These are phyloP conservation scores for Chiridota heheva DNA, from an alignment of 35 echinoderm and acorn worm genomes.

Conservation along the genomic window DNA sequence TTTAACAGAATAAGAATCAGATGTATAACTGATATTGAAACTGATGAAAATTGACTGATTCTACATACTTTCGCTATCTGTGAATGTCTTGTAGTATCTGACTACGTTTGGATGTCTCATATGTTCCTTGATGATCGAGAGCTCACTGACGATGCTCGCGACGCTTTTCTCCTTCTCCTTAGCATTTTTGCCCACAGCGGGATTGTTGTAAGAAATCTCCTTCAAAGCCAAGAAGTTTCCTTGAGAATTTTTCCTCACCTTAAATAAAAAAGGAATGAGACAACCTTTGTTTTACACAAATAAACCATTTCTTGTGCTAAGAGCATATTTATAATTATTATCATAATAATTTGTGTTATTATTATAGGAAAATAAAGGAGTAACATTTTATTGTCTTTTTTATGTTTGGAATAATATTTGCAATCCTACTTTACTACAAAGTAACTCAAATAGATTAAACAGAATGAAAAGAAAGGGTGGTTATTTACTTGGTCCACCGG, in stretches of 20 bases:
- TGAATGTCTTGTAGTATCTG: constrained; percentile 94
- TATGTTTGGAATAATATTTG: too few species aligned
- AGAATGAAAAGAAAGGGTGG: too few species aligned
- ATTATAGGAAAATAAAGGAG: not conserved
- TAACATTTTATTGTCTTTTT: too few species aligned
- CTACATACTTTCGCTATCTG: constrained; percentile 78
- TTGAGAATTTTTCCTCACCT: constrained; percentile 87
- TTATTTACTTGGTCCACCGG: too few species aligned
- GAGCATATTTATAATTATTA: not conserved
- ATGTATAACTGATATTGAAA: too few species aligned
- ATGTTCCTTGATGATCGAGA: constrained; percentile 92
- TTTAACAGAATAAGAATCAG: too few species aligned
- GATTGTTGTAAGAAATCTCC: constrained; percentile 92
- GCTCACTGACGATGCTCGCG: constrained; percentile 91
- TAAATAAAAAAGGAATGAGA: constrained; percentile 1
- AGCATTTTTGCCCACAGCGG: constrained; percentile 70
- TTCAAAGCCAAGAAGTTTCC: constrained; percentile 94
- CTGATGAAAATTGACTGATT: too few species aligned
- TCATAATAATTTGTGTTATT: too few species aligned
- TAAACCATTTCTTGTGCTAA: not conserved
- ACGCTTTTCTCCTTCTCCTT: constrained; percentile 97
- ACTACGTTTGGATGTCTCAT: constrained; percentile 89
- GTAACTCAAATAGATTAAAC: too few species aligned
- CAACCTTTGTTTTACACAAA: not conserved
- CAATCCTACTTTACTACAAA: too few species aligned